Evolutionary conservation across 2,888 invertebrate species (phyloP).

Genomic region (Drosophila nr. perissopoda): DNA sequence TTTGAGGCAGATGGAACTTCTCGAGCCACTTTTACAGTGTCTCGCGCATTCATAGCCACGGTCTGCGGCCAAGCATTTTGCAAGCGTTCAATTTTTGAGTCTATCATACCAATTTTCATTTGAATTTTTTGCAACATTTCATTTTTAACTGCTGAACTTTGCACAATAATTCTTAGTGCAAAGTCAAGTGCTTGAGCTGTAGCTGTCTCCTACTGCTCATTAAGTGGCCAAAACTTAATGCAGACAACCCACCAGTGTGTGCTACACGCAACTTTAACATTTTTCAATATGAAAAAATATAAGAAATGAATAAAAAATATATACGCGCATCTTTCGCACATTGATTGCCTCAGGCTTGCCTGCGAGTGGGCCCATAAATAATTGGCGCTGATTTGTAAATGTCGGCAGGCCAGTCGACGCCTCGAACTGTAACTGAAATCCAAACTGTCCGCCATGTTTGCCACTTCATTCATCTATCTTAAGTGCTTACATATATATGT

Average conservation of each 20-base stretch:
- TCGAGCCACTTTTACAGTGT: constrained; percentile 55
- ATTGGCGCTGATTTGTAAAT: constrained; percentile 74
- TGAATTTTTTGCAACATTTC: constrained; percentile 74
- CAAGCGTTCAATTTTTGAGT: constrained; percentile 36
- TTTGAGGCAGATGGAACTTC: constrained; percentile 40
- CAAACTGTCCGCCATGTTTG: constrained; percentile 69
- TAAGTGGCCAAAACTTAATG: constrained; percentile 49
- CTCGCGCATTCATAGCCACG: constrained; percentile 55
- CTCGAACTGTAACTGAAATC: constrained; percentile 54
- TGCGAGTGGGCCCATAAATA: constrained; percentile 50
- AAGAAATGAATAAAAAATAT: constrained; percentile 51
- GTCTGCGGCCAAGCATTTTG: constrained; percentile 18
- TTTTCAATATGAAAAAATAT: constrained; percentile 50
- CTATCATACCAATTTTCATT: constrained; percentile 63
- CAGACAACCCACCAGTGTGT: constrained; percentile 49
- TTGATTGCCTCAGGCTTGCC: constrained; percentile 12
- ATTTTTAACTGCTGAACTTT: constrained; percentile 80
- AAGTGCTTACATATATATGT: constrained; percentile 56
- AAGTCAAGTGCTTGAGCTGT: constrained; percentile 23
- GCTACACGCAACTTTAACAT: constrained; percentile 15
- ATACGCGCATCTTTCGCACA: not conserved
- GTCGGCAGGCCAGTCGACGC: constrained; percentile 63
- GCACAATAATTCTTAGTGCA: constrained; percentile 54
- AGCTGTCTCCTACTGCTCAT: constrained; percentile 44
- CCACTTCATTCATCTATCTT: constrained; percentile 80